Conservation (phyloP, 2,113 vertebrate species). For the Solenodon paradoxus region DNA sequence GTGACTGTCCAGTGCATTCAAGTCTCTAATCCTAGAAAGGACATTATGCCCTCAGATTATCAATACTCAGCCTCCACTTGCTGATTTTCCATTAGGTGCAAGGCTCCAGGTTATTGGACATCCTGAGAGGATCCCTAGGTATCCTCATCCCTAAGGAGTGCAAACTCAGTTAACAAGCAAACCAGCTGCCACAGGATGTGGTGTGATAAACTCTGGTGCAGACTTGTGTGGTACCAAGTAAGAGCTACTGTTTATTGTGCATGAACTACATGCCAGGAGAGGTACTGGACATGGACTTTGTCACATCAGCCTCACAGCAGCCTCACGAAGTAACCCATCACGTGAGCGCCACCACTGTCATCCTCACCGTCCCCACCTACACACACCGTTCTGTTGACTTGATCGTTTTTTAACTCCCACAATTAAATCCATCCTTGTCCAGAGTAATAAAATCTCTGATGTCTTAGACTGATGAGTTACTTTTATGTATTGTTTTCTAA, state of each 20-base stretch:
- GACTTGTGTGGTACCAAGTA: background rate
- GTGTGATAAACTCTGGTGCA: fast-evolving
- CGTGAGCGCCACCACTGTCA: fast-evolving
- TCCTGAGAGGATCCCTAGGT: background rate
- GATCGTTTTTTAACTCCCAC: background rate
- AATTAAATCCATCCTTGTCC: background rate
- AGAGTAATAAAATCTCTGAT: background rate
- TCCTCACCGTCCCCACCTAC: background rate
- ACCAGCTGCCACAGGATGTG: fast-evolving
- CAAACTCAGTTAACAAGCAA: background rate
- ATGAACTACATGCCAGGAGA: background rate
- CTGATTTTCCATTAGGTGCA: background rate
- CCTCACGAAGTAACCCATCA: fast-evolving
- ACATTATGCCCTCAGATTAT: fast-evolving
- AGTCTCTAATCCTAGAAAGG: background rate
- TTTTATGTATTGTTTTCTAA: background rate
- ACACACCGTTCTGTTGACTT: too few relatives aligned
- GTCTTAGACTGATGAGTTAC: background rate
- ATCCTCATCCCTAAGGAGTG: background rate
- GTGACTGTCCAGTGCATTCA: too few relatives aligned
- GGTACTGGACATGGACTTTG: fast-evolving
- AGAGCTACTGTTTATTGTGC: background rate
- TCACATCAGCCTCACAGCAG: background rate
- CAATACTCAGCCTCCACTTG: background rate
- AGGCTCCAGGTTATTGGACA: background rate